These are phyloP conservation scores for Cololabis saira DNA, from an alignment of 2,113 vertebrate species.

Conservation along the genomic window DNA sequence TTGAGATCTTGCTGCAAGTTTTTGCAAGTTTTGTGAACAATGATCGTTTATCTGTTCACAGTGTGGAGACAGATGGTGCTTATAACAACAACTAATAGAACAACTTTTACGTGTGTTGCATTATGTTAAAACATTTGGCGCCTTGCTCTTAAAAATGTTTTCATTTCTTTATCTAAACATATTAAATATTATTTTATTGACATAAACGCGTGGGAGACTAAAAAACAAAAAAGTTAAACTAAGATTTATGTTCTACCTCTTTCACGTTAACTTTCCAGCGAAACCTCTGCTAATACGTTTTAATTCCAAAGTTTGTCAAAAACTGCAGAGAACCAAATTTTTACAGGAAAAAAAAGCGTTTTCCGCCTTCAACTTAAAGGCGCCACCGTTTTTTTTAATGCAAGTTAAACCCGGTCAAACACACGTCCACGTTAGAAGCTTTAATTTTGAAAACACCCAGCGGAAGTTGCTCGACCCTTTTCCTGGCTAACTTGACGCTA, in stretches of 20 bases:
- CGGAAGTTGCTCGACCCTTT: not conserved
- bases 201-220: too few relatives aligned
- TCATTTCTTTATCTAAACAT: not conserved
- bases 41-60: constrained; percentile 4
- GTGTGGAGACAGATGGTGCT: not conserved
- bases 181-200: not conserved
- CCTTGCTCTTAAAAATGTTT: not conserved
- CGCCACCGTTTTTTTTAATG: fast-evolving
- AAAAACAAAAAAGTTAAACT: too few relatives aligned
- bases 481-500: not conserved
- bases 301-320: constrained; percentile 13
- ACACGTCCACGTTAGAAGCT: fast-evolving
- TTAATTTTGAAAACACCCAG: constrained; percentile 34
- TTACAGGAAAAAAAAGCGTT: not conserved
- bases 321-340: not conserved
- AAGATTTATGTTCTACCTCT: not conserved
- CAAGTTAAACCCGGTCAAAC: not conserved
- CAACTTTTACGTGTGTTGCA: not conserved
- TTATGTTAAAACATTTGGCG: not conserved
- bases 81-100: not conserved
- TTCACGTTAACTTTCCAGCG: constrained; percentile 13
- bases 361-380: constrained; percentile 56
- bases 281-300: constrained; percentile 38
- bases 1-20: constrained; percentile 29
- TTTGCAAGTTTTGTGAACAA: constrained; percentile 41